Conservation (phyloP, 2,888 invertebrate species). For the Drosophila limbata region DNA sequence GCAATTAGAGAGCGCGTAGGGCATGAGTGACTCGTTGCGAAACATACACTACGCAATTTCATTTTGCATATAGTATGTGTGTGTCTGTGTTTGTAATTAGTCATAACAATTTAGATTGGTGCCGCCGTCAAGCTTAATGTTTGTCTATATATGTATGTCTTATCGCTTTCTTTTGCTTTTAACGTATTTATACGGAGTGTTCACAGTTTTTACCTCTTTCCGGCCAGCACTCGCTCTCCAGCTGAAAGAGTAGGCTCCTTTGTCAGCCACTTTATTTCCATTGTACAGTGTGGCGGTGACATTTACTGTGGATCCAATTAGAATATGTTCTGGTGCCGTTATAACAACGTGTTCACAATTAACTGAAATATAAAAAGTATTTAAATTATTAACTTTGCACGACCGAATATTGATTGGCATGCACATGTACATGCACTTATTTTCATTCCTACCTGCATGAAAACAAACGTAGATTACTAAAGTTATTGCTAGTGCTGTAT, state of each 20-base stretch:
- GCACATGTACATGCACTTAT: background rate
- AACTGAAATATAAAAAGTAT: slow-evolving; percentile 35
- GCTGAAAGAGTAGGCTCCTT: slow-evolving; percentile 86
- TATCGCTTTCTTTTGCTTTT: slow-evolving; percentile 33
- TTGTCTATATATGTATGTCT: background rate
- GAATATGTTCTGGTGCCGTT: slow-evolving; percentile 89
- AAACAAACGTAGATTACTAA: slow-evolving; percentile 51
- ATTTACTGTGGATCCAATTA: slow-evolving; percentile 90
- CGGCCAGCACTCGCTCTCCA: slow-evolving; percentile 87
- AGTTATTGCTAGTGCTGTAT: slow-evolving; percentile 24
- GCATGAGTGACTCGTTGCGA: slow-evolving; percentile 11
- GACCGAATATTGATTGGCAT: slow-evolving; percentile 39
- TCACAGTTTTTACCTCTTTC: slow-evolving; percentile 53
- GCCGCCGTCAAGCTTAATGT: background rate
- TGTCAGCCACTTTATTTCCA: slow-evolving; percentile 66
- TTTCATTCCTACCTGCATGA: slow-evolving; percentile 52
- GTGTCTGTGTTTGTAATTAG: slow-evolving; percentile 35
- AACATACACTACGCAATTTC: background rate
- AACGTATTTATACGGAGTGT: background rate
- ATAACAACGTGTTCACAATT: slow-evolving; percentile 86
- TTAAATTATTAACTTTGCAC: slow-evolving; percentile 6
- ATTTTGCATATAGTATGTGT: background rate
- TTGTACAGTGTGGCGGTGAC: slow-evolving; percentile 86
- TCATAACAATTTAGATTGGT: slow-evolving; percentile 29
- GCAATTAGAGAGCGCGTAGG: slow-evolving; percentile 3